Conservation (phyloP, 2,797 vertebrate species). For the Liasis olivaceus region DNA sequence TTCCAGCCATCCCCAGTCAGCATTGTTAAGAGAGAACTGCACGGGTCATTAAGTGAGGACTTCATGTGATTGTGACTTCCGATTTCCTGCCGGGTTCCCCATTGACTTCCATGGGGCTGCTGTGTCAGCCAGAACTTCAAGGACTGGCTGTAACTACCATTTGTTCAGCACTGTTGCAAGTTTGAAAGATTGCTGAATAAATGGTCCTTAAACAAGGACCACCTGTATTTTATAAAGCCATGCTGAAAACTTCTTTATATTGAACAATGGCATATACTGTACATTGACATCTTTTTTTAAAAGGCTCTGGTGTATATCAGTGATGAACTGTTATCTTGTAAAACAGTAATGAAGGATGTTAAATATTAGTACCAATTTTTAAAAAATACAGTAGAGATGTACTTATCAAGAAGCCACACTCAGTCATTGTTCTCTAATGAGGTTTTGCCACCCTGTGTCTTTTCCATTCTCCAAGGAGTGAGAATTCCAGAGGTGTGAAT, state of each 20-base stretch:
- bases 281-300: neutral
- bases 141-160: neutral
- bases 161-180: neutral
- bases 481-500: neutral
- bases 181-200: neutral
- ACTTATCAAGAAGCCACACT: neutral
- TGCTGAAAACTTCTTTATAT: neutral
- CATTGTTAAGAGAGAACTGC: neutral
- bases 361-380: neutral
- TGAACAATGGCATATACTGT: neutral
- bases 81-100: neutral
- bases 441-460: neutral
- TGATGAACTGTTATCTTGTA: neutral
- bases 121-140: neutral
- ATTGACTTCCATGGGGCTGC: neutral
- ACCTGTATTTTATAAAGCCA: neutral
- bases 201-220: neutral
- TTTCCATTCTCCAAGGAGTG: neutral
- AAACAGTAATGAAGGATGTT: neutral
- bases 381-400: neutral
- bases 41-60: neutral
- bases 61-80: neutral
- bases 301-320: neutral
- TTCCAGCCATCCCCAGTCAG: neutral
- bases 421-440: neutral